Evolutionary conservation across 2,797 vertebrate species (phyloP).

Genomic region (Chelmon rostratus): DNA sequence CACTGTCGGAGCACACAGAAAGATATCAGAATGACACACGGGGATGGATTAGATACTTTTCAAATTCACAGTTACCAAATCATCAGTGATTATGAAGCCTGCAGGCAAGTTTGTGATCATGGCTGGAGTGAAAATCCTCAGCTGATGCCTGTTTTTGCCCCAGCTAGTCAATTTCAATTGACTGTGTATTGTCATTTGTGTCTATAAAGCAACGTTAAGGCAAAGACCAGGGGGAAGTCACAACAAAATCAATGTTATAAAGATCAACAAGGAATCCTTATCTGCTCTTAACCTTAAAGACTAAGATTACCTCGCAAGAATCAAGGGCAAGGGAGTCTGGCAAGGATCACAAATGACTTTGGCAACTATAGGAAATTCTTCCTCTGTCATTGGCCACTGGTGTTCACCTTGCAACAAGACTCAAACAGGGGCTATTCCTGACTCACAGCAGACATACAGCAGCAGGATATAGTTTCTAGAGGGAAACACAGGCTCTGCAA

Average conservation of each 20-base stretch:
- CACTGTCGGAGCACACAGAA: constrained; percentile 81
- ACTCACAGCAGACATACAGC: constrained; percentile 79
- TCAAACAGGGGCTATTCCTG: constrained; percentile 86
- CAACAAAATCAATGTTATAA: not conserved
- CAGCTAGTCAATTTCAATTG: not conserved
- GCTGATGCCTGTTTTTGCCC: not conserved
- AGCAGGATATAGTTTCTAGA: constrained; percentile 84
- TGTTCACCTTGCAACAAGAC: constrained; percentile 84
- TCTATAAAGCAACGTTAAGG: constrained; percentile 4
- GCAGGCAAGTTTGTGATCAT: not conserved
- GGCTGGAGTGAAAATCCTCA: not conserved
- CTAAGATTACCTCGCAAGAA: constrained; percentile 20
- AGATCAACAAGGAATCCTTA: constrained; percentile 13
- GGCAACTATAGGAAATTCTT: constrained; percentile 27
- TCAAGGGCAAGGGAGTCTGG: constrained; percentile 9
- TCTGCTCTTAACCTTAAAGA: not conserved
- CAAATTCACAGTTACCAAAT: constrained; percentile 3
- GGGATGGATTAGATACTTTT: constrained; percentile 1
- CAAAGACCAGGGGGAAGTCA: not conserved
- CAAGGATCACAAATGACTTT: constrained; percentile 36
- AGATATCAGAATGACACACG: constrained; percentile 8
- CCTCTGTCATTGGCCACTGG: constrained; percentile 72
- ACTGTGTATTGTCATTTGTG: not conserved
- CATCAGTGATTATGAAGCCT: not conserved
- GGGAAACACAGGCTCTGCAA: constrained; percentile 75